Percentiles rank a stretch among this genome's conserved stretches.
These are phyloP conservation scores for Acronicta alni DNA, from an alignment of 2,888 invertebrate species.

Conservation along the genomic window DNA sequence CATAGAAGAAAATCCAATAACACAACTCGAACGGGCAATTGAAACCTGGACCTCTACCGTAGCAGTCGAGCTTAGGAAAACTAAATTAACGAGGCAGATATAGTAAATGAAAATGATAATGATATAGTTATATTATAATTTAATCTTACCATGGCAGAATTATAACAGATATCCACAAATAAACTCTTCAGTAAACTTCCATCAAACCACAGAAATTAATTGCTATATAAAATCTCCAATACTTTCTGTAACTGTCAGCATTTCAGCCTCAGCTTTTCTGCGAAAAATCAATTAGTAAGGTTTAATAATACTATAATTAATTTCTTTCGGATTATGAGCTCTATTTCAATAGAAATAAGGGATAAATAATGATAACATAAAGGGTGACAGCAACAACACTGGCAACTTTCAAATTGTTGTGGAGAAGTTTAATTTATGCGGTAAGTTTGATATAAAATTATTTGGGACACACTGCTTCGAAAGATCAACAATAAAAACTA, in stretches of 20 bases:
- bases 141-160: too few species aligned
- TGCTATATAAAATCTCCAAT: conserved; percentile 21
- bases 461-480: conserved; percentile 62
- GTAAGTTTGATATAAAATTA: conserved; percentile 73
- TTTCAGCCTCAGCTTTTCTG: conserved; percentile 41
- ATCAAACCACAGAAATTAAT: conserved; percentile 43
- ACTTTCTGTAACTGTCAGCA: conserved; percentile 32
- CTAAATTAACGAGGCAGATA: too few species aligned
- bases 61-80: too few species aligned
- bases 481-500: conserved; percentile 42
- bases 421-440: conserved; percentile 79
- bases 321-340: conserved; percentile 55
- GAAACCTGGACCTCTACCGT: too few species aligned
- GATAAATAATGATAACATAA: conserved; percentile 65
- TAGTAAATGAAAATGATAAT: too few species aligned
- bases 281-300: conserved; percentile 66
- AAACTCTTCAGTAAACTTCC: conserved; percentile 18
- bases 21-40: too few species aligned
- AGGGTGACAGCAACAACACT: conserved; percentile 76
- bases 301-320: conserved; percentile 57
- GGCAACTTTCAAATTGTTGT: conserved; percentile 75
- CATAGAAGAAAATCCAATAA: too few species aligned
- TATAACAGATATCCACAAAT: not conserved
- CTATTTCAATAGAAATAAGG: conserved; percentile 55
- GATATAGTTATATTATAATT: too few species aligned